Percentiles rank a stretch among this genome's conserved stretches.
phyloP scores from a whole-genome alignment of 2,888 invertebrate species.

The Heliconius aoede region DNA sequence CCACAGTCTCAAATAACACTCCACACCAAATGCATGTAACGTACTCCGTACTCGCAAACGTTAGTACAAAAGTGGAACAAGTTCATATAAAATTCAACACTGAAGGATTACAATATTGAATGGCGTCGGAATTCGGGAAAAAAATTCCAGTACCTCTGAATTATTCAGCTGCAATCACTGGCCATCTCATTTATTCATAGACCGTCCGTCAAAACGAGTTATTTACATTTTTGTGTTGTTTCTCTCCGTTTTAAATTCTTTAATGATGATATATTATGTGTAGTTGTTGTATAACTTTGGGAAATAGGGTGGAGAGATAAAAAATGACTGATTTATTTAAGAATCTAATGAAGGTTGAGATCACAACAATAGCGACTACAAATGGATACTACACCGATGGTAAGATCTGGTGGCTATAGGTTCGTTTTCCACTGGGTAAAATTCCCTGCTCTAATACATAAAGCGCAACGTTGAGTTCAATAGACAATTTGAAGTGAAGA shows the following conservation, averaged over 20 bases:
- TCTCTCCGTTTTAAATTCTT: conserved; percentile 1
- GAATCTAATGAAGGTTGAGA: too few species aligned
- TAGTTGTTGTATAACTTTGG: not conserved
- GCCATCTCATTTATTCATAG: conserved; percentile 77
- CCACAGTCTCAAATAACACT: not conserved
- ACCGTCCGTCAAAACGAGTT: conserved; percentile 41
- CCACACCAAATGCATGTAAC: not conserved
- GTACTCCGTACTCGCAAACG: not conserved
- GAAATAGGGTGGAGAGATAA: not conserved
- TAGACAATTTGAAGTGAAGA: not conserved
- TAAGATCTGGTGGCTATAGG: too few species aligned
- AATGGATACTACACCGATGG: too few species aligned
- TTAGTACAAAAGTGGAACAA: conserved; percentile 42
- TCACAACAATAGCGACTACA: too few species aligned
- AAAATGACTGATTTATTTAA: too few species aligned
- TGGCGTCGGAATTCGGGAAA: conserved; percentile 54
- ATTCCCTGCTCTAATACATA: too few species aligned
- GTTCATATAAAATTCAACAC: conserved; percentile 61
- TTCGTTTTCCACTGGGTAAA: too few species aligned
- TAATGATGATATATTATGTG: conserved; percentile 7
- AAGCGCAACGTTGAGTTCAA: not conserved
- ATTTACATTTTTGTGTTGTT: conserved; percentile 37
- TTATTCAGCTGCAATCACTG: conserved; percentile 79
- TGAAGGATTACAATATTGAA: conserved; percentile 69
- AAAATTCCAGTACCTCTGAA: conserved; percentile 62